Percentiles rank a stretch among this genome's conserved stretches.
Conservation (phyloP, 2,888 invertebrate genomes). For the Limnephilus lunatus region DNA sequence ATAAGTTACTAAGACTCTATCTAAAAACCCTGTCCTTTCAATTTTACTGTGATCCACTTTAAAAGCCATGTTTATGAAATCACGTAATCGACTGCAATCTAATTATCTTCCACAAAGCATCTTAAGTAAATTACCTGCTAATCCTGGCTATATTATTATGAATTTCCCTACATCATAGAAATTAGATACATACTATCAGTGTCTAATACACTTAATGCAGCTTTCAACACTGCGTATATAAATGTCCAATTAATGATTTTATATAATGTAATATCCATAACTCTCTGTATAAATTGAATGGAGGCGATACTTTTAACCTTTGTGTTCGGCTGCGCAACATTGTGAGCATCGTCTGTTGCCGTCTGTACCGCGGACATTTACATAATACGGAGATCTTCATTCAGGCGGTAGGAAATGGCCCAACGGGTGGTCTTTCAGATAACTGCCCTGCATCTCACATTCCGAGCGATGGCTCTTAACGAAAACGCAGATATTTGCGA, state of each 20-base stretch:
- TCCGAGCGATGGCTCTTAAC: constrained; percentile 7
- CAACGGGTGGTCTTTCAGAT: constrained; percentile 7
- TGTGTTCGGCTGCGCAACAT: background rate
- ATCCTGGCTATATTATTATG: no score
- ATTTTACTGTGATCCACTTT: no score
- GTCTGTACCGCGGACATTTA: constrained; percentile 3
- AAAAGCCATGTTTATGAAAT: no score
- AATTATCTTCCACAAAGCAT: no score
- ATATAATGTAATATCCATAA: background rate
- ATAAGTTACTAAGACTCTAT: no score
- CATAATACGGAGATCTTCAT: constrained; percentile 30
- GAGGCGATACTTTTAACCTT: background rate
- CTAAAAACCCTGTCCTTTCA: no score
- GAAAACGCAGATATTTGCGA: background rate
- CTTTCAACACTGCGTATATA: background rate
- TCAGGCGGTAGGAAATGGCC: background rate
- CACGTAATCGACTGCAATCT: no score
- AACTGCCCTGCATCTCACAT: constrained; percentile 13
- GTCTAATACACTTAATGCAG: background rate
- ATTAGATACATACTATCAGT: background rate
- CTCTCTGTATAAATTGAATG: background rate
- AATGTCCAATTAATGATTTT: background rate
- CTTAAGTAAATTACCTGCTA: no score
- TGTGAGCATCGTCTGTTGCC: background rate
- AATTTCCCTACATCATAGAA: no score